Evolutionary conservation across 2,113 vertebrate genomes (phyloP), one percentile per base, ranked within the genome.

Genomic region (Greenwoodochromis staneri): DNA sequence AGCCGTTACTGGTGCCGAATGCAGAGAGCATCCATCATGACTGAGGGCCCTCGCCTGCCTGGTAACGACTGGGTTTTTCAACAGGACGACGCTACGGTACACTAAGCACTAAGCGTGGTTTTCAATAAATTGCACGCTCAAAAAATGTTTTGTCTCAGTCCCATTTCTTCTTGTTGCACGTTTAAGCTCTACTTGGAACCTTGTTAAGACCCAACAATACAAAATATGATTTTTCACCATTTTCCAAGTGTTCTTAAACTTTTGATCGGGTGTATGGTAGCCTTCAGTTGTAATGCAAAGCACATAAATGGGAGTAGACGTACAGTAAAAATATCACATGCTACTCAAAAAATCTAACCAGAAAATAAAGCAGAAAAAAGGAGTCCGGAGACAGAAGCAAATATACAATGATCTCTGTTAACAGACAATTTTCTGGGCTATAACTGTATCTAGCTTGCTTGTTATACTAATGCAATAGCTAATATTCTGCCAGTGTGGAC

Each of bases 141-240:
- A 36, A 63, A 36, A n/a, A 36, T 11, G 9, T 63, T 63, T 66
- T 66, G 61, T n/a, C 31, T 66, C 6, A 66, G 9, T 63, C 61
- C 4, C 10, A 66, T 66, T 36, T 66, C 0, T 66, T 66, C 31
- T 66, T 36, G 61, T 36, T 66, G 31, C 17, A n/a, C 4, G 0
- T 66, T n/a, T 12, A 66, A 36, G 31, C 17, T 63, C 31, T 36
- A n/a, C 6, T 66, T 66, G 61, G 31, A 66, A 36, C 61, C 17
- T 36, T 63, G 59, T 63, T 36, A 63, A 36, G 17, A 36, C 12
- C 59, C 0, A 3, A 36, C 17, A n/a, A n/a, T 66, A 0, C 61
- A 36, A 36, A 36, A 36, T 66, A 0, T 66, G 61, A 66, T 3
- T 36, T 66, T 66, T 36, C 10, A n/a, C 61, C 61, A 66, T 36